Evolutionary conservation across 1,140 invertebrate genomes (phyloP), one percentile per base, ranked within the genome.

Genomic region (Leptinotarsa texana): DNA sequence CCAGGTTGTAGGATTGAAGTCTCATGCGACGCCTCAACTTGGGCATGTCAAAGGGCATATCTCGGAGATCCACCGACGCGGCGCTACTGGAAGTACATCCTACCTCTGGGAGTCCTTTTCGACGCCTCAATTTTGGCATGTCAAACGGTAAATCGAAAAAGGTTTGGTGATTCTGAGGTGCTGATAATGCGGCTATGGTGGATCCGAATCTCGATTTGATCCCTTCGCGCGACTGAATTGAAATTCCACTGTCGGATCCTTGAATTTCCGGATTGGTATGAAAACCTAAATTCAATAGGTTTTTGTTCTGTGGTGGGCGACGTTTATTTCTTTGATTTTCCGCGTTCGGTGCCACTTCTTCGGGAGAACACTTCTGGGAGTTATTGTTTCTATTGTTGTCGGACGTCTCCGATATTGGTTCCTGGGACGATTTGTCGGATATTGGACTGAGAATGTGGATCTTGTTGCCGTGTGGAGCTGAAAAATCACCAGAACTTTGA

Each of bases 31-130:
- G 88, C 69, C 93, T 87, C 61, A 96, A 85, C 85, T 96, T 96
- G 15, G 94, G 94, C 93, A 96, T 95, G 83, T 96, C 94, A 82
- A 96, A 96, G 18, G 94, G 94, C 75, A 96, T 87, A 80, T 94
- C 91, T 65, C 91, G 88, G 3, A 95, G 86, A 81, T 95, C 93
- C 13, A 93, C 91, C 6, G 91, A 92, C 3, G 91, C 92, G 22
- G 91, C 90, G 79, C 91, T 92, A 51, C 91, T 89, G 17, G 91
- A 92, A 48, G 92, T 93, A 63, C 90, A 91, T 11, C 89, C 88
- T 57, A 89, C 88, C 77, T 90, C 85, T 80, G 89, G 88, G 13
- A 89, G 84, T 74, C 88, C 85, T 75, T 93, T 89, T 83, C 92
- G 89, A 65, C 94, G 88, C 63, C 93, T 86, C 69, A 96, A 84